Conservation (phyloP, 2,797 vertebrate species). For the Danio kyathit region DNA sequence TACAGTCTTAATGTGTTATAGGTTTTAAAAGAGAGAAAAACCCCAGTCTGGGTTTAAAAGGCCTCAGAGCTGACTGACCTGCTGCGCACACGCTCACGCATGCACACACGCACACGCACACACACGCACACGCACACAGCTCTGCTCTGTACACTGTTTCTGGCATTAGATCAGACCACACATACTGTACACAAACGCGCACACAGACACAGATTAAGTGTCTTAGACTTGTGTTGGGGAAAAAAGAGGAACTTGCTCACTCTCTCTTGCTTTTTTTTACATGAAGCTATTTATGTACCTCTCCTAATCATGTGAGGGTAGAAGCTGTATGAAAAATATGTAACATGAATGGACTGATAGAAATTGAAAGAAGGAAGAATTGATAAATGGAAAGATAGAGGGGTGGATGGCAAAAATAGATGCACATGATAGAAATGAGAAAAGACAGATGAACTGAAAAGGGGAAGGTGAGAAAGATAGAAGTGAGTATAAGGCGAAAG, state of each 20-base stretch:
- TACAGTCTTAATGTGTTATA: background rate
- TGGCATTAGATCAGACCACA: conserved; percentile 59
- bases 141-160: conserved; percentile 51
- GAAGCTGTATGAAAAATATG: background rate
- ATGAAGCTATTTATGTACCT: conserved; percentile 20
- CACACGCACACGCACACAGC: conserved; percentile 1
- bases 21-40: background rate
- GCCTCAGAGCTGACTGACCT: conserved; percentile 28
- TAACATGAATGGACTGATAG: background rate
- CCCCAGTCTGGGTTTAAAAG: conserved; percentile 14
- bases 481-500: too few relatives aligned
- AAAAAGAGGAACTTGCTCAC: conserved; percentile 2
- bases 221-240: conserved; percentile 36
- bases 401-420: background rate
- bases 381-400: background rate
- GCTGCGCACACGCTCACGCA: conserved; percentile 46
- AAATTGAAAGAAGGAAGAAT: background rate
- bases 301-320: background rate
- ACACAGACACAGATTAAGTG: conserved; percentile 50
- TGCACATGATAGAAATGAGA: background rate
- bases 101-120: conserved; percentile 51
- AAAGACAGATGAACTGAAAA: background rate
- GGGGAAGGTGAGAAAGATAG: background rate
- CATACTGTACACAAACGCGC: too few relatives aligned
- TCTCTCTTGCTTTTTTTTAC: background rate